These are phyloP conservation scores for Spatulosminthurus flaviceps DNA, from an alignment of 2,888 invertebrate genomes.

Conservation along the genomic window DNA sequence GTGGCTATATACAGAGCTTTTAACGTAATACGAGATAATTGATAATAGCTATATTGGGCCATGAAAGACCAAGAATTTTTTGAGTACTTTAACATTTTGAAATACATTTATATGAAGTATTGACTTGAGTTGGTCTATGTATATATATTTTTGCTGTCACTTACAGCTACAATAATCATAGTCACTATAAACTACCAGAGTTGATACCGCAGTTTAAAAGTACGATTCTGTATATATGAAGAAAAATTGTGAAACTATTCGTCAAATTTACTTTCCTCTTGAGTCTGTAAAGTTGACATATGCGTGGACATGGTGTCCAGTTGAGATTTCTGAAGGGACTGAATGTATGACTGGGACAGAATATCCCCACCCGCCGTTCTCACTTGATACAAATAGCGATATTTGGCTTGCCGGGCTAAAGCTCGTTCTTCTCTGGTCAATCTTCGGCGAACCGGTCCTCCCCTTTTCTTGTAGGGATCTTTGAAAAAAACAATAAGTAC, in stretches of 20 bases:
- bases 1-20: too few species aligned
- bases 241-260: slow-evolving; percentile 21
- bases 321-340: slow-evolving; percentile 58
- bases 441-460: slow-evolving; percentile 67
- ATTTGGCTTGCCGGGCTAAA: slow-evolving; percentile 78
- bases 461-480: slow-evolving; percentile 68
- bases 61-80: too few species aligned
- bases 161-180: too few species aligned
- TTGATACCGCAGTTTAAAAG: too few species aligned
- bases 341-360: slow-evolving; percentile 76
- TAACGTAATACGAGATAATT: too few species aligned
- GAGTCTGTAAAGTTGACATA: slow-evolving; percentile 60
- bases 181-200: too few species aligned
- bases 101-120: too few species aligned
- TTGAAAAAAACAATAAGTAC: background rate
- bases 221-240: too few species aligned
- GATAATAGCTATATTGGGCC: too few species aligned
- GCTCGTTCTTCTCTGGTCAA: slow-evolving; percentile 80
- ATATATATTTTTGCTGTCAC: too few species aligned
- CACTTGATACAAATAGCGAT: slow-evolving; percentile 90
- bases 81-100: too few species aligned
- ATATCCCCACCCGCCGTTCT: slow-evolving; percentile 89
- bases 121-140: too few species aligned
- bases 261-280: slow-evolving; percentile 48
- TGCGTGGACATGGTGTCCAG: slow-evolving; percentile 62